Evolutionary conservation across 2,888 invertebrate species (phyloP).

Genomic region (Plebejus melissa): DNA sequence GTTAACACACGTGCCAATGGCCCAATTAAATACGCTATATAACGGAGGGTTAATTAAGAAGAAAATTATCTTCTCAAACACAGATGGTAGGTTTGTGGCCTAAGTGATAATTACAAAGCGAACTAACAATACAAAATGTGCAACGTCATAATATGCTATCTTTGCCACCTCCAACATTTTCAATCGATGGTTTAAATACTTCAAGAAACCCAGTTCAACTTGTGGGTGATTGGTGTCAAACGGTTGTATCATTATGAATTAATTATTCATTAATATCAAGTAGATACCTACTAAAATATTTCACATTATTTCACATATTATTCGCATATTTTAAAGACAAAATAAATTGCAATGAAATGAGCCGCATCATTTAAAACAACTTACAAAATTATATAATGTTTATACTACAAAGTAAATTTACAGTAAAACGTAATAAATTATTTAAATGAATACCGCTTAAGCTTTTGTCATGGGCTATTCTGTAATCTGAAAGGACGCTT

Average conservation of each 20-base stretch:
- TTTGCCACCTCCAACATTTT: too few relatives aligned
- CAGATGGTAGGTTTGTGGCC: slow-evolving; percentile 45
- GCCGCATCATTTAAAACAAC: too few relatives aligned
- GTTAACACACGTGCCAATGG: slow-evolving; percentile 60
- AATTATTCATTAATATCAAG: too few relatives aligned
- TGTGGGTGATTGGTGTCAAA: too few relatives aligned
- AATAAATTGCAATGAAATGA: too few relatives aligned
- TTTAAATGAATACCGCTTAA: slow-evolving; percentile 30
- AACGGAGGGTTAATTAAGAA: slow-evolving; percentile 71
- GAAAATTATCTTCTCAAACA: slow-evolving; percentile 73
- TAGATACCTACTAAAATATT: too few relatives aligned
- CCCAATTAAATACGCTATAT: slow-evolving; percentile 67
- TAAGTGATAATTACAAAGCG: slow-evolving; percentile 33
- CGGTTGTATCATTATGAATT: too few relatives aligned
- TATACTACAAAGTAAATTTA: background rate
- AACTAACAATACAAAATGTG: background rate
- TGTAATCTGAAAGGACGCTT: slow-evolving; percentile 59
- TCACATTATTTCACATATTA: too few relatives aligned
- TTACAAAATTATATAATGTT: background rate
- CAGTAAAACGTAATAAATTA: background rate
- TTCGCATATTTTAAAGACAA: too few relatives aligned
- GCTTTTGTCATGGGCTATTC: slow-evolving; percentile 40
- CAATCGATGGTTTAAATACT: too few relatives aligned
- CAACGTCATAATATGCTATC: too few relatives aligned
- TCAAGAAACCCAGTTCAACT: too few relatives aligned